Percentiles rank a stretch among this genome's conserved stretches.
Evolutionary conservation across 1,140 invertebrate genomes (phyloP).

Genomic region (Metaphire vulgaris): DNA sequence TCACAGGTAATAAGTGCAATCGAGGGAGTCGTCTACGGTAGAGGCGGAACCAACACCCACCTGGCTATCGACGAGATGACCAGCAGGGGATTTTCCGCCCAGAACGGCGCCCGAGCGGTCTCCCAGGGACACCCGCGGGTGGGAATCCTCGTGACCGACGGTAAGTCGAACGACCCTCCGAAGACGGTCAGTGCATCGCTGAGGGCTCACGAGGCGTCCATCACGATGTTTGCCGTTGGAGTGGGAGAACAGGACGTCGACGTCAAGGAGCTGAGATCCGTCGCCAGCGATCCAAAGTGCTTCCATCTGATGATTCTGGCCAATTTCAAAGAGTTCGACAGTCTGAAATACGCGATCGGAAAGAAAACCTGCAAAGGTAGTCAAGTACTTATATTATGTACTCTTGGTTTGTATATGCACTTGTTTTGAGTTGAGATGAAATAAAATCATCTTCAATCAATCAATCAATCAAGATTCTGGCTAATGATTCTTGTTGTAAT

Average conservation of each 20-base stretch:
- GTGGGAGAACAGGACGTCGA: constrained; percentile 13
- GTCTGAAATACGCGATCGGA: constrained; percentile 15
- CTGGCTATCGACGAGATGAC: constrained; percentile 29
- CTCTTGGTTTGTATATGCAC: no score
- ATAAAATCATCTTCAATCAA: no score
- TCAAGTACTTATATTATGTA: no score
- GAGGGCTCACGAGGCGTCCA: constrained; percentile 2
- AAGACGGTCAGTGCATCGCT: background rate
- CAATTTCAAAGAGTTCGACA: constrained; percentile 13
- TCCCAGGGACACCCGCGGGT: constrained; percentile 3
- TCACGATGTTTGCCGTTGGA: constrained; percentile 12
- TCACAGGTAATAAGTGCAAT: background rate
- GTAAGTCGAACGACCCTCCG: constrained; percentile 18
- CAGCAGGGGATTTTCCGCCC: constrained; percentile 29
- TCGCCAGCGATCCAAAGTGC: constrained; percentile 17
- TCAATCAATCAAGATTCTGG: no score
- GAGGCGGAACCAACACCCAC: constrained; percentile 30
- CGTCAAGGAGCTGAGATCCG: constrained; percentile 9
- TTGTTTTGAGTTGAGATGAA: no score
- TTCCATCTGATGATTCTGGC: constrained; percentile 9
- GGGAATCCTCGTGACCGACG: constrained; percentile 25
- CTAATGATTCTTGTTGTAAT: no score
- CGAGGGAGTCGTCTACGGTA: constrained; percentile 7
- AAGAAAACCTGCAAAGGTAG: constrained; percentile 25
- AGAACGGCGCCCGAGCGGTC: constrained; percentile 15